A percentile compares a stretch with the other conserved stretches of the same genome.
Evolutionary conservation across 2,888 invertebrate species (phyloP).

Genomic region (Cantharis lateralis): DNA sequence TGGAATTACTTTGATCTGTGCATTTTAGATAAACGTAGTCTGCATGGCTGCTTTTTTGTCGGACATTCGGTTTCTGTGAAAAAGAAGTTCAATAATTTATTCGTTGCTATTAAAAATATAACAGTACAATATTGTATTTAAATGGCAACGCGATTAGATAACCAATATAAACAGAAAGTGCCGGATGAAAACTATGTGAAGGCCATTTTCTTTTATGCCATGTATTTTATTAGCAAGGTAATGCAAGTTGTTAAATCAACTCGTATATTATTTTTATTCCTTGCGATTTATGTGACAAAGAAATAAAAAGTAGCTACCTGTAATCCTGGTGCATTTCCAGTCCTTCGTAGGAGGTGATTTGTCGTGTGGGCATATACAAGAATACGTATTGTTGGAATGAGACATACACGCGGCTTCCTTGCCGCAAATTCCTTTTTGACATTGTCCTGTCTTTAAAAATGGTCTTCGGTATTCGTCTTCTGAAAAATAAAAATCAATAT

Average conservation of each 20-base stretch:
- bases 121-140: background rate
- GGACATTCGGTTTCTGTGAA: background rate
- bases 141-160: background rate
- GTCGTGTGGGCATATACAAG: conserved; percentile 71
- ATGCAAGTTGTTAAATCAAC: background rate
- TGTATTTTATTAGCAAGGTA: background rate
- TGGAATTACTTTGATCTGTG: background rate
- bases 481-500: conserved; percentile 8
- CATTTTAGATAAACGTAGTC: background rate
- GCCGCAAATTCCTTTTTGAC: conserved; percentile 62
- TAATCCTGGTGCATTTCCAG: conserved; percentile 63
- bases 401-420: conserved; percentile 67
- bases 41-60: background rate
- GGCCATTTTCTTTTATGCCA: background rate
- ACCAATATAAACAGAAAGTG: background rate
- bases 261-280: too few relatives aligned
- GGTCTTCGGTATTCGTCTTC: conserved; percentile 33
- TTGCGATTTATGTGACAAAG: background rate
- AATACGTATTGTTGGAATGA: conserved; percentile 59
- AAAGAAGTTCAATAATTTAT: background rate
- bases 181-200: background rate
- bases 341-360: conserved; percentile 64
- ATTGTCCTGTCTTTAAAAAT: conserved; percentile 51
- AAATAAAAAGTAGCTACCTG: conserved; percentile 54
- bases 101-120: background rate